Percentiles rank a stretch among this genome's conserved stretches.
phyloP scores from a whole-genome alignment of 2,113 vertebrate species.

The Phoenicopterus ruber region DNA sequence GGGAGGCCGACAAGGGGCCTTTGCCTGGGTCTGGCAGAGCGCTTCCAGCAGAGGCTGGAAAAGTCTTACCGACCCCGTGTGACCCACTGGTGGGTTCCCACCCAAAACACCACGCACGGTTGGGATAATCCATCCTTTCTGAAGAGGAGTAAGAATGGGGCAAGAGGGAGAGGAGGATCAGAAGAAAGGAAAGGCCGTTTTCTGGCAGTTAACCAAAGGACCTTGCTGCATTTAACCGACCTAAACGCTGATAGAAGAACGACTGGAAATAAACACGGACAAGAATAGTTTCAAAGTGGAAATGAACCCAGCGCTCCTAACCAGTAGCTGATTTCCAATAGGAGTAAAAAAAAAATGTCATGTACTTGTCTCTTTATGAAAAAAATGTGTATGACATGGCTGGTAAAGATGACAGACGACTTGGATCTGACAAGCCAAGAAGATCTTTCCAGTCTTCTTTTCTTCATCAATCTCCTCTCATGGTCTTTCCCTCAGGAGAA shows the following conservation, averaged over 20 bases:
- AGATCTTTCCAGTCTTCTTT: not conserved
- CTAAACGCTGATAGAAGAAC: not conserved
- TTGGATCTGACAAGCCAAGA: not conserved
- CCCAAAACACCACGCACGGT: not conserved
- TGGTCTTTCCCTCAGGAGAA: not conserved
- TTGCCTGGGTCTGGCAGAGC: not conserved
- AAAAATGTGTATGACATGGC: not conserved
- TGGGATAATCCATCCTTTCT: not conserved
- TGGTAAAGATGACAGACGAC: not conserved
- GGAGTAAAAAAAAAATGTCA: not conserved
- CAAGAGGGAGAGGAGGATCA: not conserved
- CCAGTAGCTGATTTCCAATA: not conserved
- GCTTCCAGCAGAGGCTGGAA: not conserved
- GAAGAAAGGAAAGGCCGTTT: not conserved
- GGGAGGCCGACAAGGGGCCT: not conserved
- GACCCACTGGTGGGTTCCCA: not conserved
- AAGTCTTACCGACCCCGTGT: not conserved
- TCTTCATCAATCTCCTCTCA: not conserved
- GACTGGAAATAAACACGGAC: not conserved
- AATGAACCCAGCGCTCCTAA: not conserved
- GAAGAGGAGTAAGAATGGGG: not conserved
- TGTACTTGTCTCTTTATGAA: not conserved
- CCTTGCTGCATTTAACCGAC: not conserved
- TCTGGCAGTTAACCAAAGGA: not conserved
- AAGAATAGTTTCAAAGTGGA: not conserved